phyloP scores from a whole-genome alignment of 1,140 invertebrate species.

The Camponotus pennsylvanicus region DNA sequence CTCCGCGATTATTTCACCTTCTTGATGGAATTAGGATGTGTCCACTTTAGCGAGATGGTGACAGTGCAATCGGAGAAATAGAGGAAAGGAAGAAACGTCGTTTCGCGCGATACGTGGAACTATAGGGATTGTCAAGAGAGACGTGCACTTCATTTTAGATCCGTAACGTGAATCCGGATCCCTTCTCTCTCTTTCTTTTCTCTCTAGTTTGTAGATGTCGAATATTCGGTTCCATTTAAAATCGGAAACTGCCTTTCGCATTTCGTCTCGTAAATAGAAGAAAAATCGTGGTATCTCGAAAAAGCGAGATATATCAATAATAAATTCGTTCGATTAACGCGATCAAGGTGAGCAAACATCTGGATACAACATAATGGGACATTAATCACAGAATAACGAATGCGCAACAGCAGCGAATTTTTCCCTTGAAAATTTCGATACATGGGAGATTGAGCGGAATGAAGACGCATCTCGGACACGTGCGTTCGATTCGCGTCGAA shows the following conservation, averaged over 20 bases:
- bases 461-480: neutral
- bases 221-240: constrained; percentile 57
- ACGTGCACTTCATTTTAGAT: constrained; percentile 72
- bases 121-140: constrained; percentile 66
- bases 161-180: constrained; percentile 54
- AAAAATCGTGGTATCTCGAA: too few relatives aligned
- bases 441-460: neutral
- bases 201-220: constrained; percentile 57
- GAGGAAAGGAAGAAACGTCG: constrained; percentile 56
- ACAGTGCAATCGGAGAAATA: constrained; percentile 31
- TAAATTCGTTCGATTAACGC: neutral
- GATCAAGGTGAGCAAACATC: neutral
- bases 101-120: constrained; percentile 59
- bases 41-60: constrained; percentile 26
- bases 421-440: neutral
- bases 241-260: constrained; percentile 30
- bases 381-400: neutral
- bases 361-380: neutral
- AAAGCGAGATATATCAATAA: neutral
- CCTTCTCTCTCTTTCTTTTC: neutral
- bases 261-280: constrained; percentile 4
- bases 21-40: constrained; percentile 38
- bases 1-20: constrained; percentile 15
- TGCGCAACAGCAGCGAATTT: neutral
- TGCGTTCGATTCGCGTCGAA: too few relatives aligned